Conservation (phyloP, 2,888 invertebrate species). For the Copidosoma aretas region DNA sequence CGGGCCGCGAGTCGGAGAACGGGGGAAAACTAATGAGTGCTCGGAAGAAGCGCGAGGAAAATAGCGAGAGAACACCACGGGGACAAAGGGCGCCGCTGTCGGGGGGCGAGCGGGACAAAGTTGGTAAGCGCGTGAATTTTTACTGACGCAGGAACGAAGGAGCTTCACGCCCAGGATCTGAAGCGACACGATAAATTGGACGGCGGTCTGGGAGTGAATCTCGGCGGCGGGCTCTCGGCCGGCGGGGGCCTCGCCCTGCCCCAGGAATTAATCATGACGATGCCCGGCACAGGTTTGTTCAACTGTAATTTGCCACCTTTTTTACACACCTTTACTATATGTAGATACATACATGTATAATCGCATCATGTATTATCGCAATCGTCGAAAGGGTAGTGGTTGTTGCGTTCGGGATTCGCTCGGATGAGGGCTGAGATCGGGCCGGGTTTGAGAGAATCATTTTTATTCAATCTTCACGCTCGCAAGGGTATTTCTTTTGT, state of each 20-base stretch:
- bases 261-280: constrained; percentile 61
- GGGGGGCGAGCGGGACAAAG: neutral
- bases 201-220: constrained; percentile 60
- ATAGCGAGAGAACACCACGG: constrained; percentile 38
- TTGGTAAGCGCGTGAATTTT: constrained; percentile 14
- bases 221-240: constrained; percentile 58
- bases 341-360: too few species aligned
- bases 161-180: constrained; percentile 74
- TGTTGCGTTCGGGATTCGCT: too few species aligned
- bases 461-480: too few species aligned
- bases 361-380: too few species aligned
- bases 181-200: constrained; percentile 69
- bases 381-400: too few species aligned
- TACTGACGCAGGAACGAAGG: constrained; percentile 71
- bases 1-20: too few species aligned
- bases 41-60: too few species aligned
- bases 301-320: constrained; percentile 2
- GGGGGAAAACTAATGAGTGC: too few species aligned
- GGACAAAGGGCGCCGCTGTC: too few species aligned
- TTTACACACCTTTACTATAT: neutral
- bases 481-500: too few species aligned
- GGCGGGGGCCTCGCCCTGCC: constrained; percentile 60
- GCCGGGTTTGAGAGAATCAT: too few species aligned
- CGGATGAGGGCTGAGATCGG: too few species aligned
- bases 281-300: constrained; percentile 52